phyloP scores from a whole-genome alignment of 2,888 invertebrate species.

The Tubulanus polymorphus region DNA sequence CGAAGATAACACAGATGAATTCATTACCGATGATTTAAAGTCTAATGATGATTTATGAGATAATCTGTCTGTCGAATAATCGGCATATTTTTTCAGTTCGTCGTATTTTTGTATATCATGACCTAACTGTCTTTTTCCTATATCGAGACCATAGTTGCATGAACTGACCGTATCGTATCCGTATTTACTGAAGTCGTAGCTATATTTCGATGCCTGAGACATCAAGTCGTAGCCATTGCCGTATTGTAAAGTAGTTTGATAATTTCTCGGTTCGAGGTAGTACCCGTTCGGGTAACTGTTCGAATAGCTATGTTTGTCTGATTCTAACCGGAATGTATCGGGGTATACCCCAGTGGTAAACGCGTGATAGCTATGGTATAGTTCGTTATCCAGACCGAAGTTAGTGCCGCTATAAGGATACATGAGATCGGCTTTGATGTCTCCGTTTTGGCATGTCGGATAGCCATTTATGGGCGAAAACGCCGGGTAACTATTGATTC shows the following conservation, averaged over 20 bases:
- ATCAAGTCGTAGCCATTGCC: conserved; percentile 46
- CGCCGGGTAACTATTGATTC: conserved; percentile 37
- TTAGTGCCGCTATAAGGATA: conserved; percentile 41
- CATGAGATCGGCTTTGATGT: conserved; percentile 43
- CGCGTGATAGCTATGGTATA: conserved; percentile 37
- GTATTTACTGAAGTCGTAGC: conserved; percentile 42
- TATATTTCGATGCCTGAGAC: conserved; percentile 39
- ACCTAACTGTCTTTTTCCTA: conserved; percentile 42
- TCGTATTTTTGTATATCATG: conserved; percentile 37
- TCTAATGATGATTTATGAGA: conserved; percentile 31
- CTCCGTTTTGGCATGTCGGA: conserved; percentile 24
- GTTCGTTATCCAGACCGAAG: conserved; percentile 39
- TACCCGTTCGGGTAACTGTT: conserved; percentile 33
- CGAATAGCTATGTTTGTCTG: conserved; percentile 40
- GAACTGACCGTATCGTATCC: conserved; percentile 31
- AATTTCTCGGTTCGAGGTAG: conserved; percentile 46
- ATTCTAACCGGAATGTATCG: conserved; percentile 37
- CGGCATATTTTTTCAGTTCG: conserved; percentile 38
- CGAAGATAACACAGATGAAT: conserved; percentile 12
- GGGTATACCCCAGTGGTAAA: conserved; percentile 25
- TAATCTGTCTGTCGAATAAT: conserved; percentile 17
- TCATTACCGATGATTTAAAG: conserved; percentile 31
- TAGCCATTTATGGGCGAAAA: conserved; percentile 36
- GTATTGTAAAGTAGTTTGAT: conserved; percentile 44
- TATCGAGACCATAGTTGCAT: conserved; percentile 43